These are phyloP conservation scores for Pangasianodon hypophthalmus DNA, from an alignment of 2,113 vertebrate species.

Conservation along the genomic window DNA sequence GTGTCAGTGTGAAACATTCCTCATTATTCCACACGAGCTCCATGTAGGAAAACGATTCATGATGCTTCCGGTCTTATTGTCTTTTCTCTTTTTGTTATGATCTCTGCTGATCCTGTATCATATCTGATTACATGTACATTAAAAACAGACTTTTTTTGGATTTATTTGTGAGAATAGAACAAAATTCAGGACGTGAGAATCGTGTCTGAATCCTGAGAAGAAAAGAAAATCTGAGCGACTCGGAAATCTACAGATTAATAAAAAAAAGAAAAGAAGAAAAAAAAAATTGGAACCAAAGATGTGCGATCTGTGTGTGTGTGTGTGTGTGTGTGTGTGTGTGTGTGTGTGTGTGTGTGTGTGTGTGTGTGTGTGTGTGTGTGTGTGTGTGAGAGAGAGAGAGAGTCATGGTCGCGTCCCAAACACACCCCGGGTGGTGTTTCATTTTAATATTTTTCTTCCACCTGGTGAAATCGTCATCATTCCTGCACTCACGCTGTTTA, in stretches of 20 bases:
- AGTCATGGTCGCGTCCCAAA: conserved; percentile 54
- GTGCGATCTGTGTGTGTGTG: conserved; percentile 51
- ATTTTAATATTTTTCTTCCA: no score
- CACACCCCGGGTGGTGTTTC: conserved; percentile 55
- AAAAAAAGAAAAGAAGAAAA: conserved; percentile 37
- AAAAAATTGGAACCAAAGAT: conserved; percentile 70
- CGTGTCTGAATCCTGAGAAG: not conserved
- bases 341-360: conserved; percentile 40
- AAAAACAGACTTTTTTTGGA: not conserved
- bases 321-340: conserved; percentile 42
- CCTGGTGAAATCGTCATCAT: conserved; percentile 48
- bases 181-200: not conserved
- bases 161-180: conserved; percentile 43
- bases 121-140: conserved; percentile 55
- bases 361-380: conserved; percentile 46
- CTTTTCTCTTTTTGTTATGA: not conserved
- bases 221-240: not conserved
- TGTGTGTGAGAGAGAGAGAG: no score
- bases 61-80: conserved; percentile 55
- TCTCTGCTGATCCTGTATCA: conserved; percentile 52
- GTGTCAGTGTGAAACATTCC: conserved; percentile 70
- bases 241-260: not conserved
- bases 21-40: conserved; percentile 52
- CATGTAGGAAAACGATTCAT: not conserved
- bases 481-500: conserved; percentile 50